phyloP scores from a whole-genome alignment of 2,888 invertebrate species.

The Caenorhabditis zanzibari region DNA sequence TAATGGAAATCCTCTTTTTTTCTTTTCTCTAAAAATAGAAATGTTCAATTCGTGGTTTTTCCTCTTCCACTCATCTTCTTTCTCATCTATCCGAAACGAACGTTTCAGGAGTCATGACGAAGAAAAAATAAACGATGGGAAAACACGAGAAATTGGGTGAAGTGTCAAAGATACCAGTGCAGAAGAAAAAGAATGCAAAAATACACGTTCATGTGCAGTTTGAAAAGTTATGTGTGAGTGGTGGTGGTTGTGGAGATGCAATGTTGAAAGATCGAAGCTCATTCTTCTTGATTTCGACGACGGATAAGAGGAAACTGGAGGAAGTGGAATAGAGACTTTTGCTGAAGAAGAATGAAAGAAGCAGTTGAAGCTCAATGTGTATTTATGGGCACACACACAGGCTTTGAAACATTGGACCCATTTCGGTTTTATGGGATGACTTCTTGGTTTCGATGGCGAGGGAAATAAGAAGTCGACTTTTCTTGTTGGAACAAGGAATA shows the following conservation, averaged over 20 bases:
- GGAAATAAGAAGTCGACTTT: background rate
- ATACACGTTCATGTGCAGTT: slow-evolving; percentile 57
- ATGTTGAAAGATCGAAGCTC: slow-evolving; percentile 65
- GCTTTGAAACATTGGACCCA: slow-evolving; percentile 54
- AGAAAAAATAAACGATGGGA: slow-evolving; percentile 25
- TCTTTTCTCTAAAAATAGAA: slow-evolving; percentile 19
- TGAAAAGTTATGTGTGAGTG: slow-evolving; percentile 46
- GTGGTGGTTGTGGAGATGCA: slow-evolving; percentile 16
- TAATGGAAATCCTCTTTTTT: slow-evolving; percentile 34
- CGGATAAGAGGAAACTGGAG: slow-evolving; percentile 60
- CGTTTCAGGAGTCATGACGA: slow-evolving; percentile 34
- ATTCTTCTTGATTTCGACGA: slow-evolving; percentile 60
- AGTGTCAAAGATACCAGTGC: background rate
- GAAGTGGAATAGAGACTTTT: slow-evolving; percentile 39
- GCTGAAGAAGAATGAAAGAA: slow-evolving; percentile 18
- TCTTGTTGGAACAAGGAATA: slow-evolving; percentile 2
- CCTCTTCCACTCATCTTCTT: background rate
- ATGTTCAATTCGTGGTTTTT: slow-evolving; percentile 11
- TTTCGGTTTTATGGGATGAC: slow-evolving; percentile 50
- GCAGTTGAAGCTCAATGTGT: slow-evolving; percentile 47
- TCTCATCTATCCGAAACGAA: slow-evolving; percentile 21
- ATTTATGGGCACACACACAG: slow-evolving; percentile 54
- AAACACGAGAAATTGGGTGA: slow-evolving; percentile 33
- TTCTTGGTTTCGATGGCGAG: slow-evolving; percentile 1
- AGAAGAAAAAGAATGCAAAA: slow-evolving; percentile 3